These are phyloP conservation scores for Tipula confusa DNA, from an alignment of 2,888 invertebrate genomes.

Conservation along the genomic window DNA sequence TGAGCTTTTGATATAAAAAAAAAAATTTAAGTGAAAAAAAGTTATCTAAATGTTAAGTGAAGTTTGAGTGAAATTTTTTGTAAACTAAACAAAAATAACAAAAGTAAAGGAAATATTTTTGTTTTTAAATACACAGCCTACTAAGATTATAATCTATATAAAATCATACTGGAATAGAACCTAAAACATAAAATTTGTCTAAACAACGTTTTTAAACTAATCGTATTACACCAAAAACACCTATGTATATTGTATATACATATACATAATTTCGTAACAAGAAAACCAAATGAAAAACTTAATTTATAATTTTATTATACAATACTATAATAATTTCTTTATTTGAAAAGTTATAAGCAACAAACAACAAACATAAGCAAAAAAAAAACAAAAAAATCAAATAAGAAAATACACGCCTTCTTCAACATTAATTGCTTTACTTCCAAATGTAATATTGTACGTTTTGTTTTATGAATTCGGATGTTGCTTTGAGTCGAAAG, in stretches of 20 bases:
- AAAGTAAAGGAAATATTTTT: not conserved
- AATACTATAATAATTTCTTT: constrained; percentile 13
- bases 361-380: not conserved
- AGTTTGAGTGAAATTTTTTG: not conserved
- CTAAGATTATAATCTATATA: not conserved
- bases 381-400: not conserved
- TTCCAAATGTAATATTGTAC: too few species aligned
- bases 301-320: not conserved
- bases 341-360: not conserved
- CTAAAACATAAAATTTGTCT: not conserved
- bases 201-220: not conserved
- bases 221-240: too few species aligned
- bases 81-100: not conserved
- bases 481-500: not conserved
- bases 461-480: not conserved
- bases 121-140: not conserved
- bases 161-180: not conserved
- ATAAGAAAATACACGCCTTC: constrained; percentile 20
- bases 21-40: not conserved
- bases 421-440: constrained; percentile 12
- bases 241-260: not conserved
- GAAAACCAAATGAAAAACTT: not conserved
- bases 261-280: not conserved
- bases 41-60: not conserved
- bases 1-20: not conserved